These are phyloP conservation scores for Pristiophorus japonicus DNA, from an alignment of 2,113 vertebrate genomes.

Conservation along the genomic window DNA sequence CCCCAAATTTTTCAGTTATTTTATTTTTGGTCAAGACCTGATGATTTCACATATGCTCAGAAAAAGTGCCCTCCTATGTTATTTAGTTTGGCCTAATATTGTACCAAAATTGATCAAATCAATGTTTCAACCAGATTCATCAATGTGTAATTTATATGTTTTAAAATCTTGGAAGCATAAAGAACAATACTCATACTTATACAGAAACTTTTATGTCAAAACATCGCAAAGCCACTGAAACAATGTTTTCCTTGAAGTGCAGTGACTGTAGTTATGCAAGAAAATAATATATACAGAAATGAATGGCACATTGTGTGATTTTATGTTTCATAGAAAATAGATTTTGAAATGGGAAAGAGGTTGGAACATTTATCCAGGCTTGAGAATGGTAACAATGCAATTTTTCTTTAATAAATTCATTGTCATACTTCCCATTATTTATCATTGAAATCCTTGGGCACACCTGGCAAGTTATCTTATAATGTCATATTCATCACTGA, in stretches of 20 bases:
- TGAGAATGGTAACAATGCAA: not conserved
- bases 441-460: not conserved
- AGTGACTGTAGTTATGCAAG: too few species aligned
- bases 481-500: not conserved
- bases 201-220: not conserved
- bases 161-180: not conserved
- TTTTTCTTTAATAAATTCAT: not conserved
- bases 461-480: not conserved
- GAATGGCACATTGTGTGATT: not conserved
- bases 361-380: not conserved
- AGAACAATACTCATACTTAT: not conserved
- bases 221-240: not conserved
- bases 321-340: not conserved
- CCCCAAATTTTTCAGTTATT: not conserved
- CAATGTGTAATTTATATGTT: not conserved
- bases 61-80: too few species aligned
- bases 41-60: too few species aligned
- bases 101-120: not conserved
- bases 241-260: not conserved
- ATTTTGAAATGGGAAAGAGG: not conserved
- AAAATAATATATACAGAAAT: not conserved
- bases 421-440: not conserved
- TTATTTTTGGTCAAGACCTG: not conserved
- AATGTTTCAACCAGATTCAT: not conserved
- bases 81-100: not conserved